Evolutionary conservation across 1,140 invertebrate genomes (phyloP).

Genomic region (Octopus bimaculoides): DNA sequence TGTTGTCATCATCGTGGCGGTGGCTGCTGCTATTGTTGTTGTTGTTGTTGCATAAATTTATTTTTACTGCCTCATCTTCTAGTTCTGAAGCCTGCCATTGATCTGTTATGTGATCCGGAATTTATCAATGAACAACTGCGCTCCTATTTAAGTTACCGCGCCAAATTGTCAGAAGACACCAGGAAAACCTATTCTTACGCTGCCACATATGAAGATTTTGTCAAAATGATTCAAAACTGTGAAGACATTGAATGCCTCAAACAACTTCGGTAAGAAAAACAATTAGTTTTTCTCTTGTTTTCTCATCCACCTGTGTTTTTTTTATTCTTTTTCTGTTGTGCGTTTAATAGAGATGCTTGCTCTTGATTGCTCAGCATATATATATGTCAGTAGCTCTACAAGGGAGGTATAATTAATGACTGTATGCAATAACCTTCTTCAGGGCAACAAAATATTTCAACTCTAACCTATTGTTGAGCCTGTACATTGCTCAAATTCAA

Average conservation of each 20-base stretch:
- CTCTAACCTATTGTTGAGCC: too few species aligned
- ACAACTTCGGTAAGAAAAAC: slow-evolving; percentile 68
- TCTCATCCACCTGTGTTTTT: not conserved
- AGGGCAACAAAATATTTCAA: too few species aligned
- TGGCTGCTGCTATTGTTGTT: too few species aligned
- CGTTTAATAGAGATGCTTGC: too few species aligned
- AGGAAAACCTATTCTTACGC: slow-evolving; percentile 81
- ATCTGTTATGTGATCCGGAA: slow-evolving; percentile 83
- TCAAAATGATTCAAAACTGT: slow-evolving; percentile 78
- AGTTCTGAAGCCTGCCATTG: slow-evolving; percentile 81
- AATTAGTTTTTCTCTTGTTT: not conserved
- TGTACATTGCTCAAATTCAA: too few species aligned
- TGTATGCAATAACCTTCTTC: too few species aligned
- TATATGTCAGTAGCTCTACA: too few species aligned
- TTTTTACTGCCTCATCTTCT: slow-evolving; percentile 37
- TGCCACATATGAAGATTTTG: slow-evolving; percentile 85
- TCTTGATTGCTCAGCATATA: too few species aligned
- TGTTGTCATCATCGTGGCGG: too few species aligned
- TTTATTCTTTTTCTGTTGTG: too few species aligned
- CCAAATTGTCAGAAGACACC: slow-evolving; percentile 73
- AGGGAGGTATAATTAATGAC: too few species aligned
- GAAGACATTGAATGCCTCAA: slow-evolving; percentile 79
- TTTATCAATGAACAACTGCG: slow-evolving; percentile 87
- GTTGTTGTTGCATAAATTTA: too few species aligned
- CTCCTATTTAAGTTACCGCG: slow-evolving; percentile 73